Evolutionary conservation across 2,797 vertebrate genomes (phyloP).

Genomic region (Todus mexicanus): DNA sequence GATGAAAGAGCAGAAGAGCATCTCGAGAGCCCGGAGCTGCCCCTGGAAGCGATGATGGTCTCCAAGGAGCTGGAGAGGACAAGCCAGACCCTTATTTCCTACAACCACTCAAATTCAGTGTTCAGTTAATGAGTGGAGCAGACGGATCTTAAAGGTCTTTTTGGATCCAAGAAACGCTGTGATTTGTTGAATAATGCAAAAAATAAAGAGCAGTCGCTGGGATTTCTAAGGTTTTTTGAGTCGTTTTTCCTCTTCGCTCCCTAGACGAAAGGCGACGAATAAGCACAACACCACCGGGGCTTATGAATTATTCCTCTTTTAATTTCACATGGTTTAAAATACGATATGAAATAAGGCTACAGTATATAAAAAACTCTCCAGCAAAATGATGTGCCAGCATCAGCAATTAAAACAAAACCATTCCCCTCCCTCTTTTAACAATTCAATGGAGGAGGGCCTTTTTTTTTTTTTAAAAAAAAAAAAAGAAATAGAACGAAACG

Average conservation of each 20-base stretch:
- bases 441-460: conserved; percentile 59
- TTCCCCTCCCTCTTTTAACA: conserved; percentile 52
- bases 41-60: background rate
- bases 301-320: conserved; percentile 76
- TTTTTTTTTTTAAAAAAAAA: conserved; percentile 54
- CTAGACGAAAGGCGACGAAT: conserved; percentile 10
- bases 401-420: conserved; percentile 88
- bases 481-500: background rate
- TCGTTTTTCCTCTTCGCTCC: too few species aligned
- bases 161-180: too few species aligned
- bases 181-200: too few species aligned
- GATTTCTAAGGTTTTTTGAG: too few species aligned
- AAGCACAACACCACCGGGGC: conserved; percentile 22
- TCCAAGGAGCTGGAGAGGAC: background rate
- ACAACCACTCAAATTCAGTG: accelerated
- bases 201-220: background rate
- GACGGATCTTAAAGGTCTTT: too few species aligned
- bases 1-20: accelerated
- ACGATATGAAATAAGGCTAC: conserved; percentile 99
- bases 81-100: background rate
- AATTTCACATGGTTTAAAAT: conserved; percentile 91
- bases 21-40: background rate
- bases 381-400: conserved; percentile 99
- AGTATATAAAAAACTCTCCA: conserved; percentile 99
- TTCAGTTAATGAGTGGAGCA: too few species aligned